phyloP scores from a whole-genome alignment of 92 coral and sea anemone species.

The Galaxea fascicularis region DNA sequence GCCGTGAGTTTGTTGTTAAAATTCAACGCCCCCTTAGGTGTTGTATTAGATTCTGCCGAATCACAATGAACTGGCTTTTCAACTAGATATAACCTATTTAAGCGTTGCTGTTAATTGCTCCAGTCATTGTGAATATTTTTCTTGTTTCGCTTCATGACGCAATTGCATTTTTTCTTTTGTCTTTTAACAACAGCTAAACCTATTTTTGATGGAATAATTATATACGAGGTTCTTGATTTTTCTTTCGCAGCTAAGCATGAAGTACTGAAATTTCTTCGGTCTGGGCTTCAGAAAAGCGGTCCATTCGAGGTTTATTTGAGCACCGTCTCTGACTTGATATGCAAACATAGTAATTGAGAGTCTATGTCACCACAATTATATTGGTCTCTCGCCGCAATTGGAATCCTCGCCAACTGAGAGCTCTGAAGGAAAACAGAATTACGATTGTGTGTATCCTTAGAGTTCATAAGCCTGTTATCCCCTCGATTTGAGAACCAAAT shows the following conservation, averaged over 20 bases:
- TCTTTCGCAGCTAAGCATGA: not conserved
- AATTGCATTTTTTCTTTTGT: conserved; percentile 6
- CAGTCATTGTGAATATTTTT: not conserved
- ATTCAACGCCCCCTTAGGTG: not conserved
- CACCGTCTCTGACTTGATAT: not conserved
- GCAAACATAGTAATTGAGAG: not conserved
- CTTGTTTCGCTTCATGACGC: conserved; percentile 1
- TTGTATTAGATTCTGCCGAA: not conserved
- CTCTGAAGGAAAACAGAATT: not conserved
- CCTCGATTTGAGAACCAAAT: not conserved
- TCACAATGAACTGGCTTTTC: not conserved
- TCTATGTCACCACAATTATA: not conserved
- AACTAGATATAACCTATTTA: not conserved
- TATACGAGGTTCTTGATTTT: not conserved
- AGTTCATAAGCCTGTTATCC: not conserved
- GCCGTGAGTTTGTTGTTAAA: not conserved
- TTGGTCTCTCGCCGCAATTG: not conserved
- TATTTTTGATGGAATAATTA: conserved; percentile 10
- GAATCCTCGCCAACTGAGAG: conserved; percentile 8
- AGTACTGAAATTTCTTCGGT: not conserved
- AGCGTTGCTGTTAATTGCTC: conserved; percentile 7
- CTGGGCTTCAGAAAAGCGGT: not conserved
- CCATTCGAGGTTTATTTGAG: not conserved
- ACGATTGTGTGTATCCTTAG: not conserved
- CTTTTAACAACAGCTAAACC: not conserved